Evolutionary conservation across 2,888 invertebrate genomes (phyloP), one percentile per base, ranked within the genome.

Genomic region (Epinotia ramella): DNA sequence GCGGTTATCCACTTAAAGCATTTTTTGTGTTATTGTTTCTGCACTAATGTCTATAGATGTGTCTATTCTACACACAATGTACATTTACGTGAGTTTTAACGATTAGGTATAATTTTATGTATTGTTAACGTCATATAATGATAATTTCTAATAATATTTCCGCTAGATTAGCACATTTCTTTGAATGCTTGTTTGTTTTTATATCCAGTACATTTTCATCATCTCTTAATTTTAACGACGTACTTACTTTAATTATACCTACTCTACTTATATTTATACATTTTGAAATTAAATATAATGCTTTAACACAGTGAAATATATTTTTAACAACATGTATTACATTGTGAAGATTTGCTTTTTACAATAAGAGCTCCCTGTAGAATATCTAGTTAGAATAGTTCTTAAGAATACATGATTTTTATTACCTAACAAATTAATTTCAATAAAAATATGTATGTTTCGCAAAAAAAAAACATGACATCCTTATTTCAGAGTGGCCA

Each of bases 1-100:
- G 82, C 82, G 80, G 81, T 81, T 81, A 82, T 84, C 81, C 83
- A 82, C 81, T 82, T 79, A 84, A 84, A 85, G 85, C 84, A 84
- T 84, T 82, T 81, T 87, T 77, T 78, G 77, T 77, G 65, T 79
- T 81, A 85, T 75, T 67, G 63, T 71, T 63, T 49, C 60, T 81
- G 76, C 79, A 80, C 86, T 87, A 86, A 83, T 60, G 66, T 78
- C 80, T 86, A 86, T 80, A 28, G 24, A 28, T 28, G 80, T 46
- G 59, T 69, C 69, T 69, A 69, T 79, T 78, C 81, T 84, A 83
- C 74, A 62, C 56, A 60, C 20, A 67, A 73, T 69, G 57, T 68
- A 62, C 24, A 53, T n/a, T 53, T 70, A 70, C 46, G 57, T 66
- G 66, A 66, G 46, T 59, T 73, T 62, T 13, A 70, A 62, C 62